phyloP scores from a whole-genome alignment of 30 jellyfish, hydroid and myxozoan species.

The Hydractinia symbiolongicarpus region DNA sequence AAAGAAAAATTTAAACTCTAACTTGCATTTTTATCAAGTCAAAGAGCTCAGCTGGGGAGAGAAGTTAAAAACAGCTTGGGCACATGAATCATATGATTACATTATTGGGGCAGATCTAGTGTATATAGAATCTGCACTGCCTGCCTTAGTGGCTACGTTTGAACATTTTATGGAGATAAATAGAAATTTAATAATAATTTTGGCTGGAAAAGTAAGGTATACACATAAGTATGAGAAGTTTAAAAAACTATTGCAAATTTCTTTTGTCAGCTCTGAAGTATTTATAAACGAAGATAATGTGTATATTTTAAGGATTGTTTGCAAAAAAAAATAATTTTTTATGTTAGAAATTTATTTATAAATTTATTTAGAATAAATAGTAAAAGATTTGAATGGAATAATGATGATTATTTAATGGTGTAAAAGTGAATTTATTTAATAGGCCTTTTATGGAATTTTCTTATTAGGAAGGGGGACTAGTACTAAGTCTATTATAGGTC shows the following conservation, averaged over 20 bases:
- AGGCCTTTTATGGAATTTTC: no score
- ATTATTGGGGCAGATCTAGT: conserved; percentile 82
- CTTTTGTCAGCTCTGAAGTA: conserved; percentile 15
- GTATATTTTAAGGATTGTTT: neutral
- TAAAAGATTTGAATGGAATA: no score
- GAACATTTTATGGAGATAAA: conserved; percentile 34
- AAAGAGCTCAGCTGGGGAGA: conserved; percentile 62
- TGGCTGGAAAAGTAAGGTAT: conserved; percentile 63
- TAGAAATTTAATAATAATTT: conserved; percentile 16
- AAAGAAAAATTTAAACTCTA: conserved; percentile 19
- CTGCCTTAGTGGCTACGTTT: conserved; percentile 52
- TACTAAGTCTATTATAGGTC: no score
- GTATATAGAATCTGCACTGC: conserved; percentile 50
- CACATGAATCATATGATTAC: conserved; percentile 20
- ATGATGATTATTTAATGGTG: no score
- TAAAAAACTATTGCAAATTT: conserved; percentile 24
- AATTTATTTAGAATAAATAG: no score
- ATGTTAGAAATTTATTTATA: no score
- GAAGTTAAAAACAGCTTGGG: conserved; percentile 48
- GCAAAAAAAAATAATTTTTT: no score
- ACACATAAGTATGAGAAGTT: conserved; percentile 38
- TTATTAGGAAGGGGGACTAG: no score
- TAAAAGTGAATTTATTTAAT: no score
- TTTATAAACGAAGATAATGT: neutral
- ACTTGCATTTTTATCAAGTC: conserved; percentile 14